Evolutionary conservation across 2,888 invertebrate genomes (phyloP), one percentile per base, ranked within the genome.

Genomic region (Dyspetes luteomarginatus): DNA sequence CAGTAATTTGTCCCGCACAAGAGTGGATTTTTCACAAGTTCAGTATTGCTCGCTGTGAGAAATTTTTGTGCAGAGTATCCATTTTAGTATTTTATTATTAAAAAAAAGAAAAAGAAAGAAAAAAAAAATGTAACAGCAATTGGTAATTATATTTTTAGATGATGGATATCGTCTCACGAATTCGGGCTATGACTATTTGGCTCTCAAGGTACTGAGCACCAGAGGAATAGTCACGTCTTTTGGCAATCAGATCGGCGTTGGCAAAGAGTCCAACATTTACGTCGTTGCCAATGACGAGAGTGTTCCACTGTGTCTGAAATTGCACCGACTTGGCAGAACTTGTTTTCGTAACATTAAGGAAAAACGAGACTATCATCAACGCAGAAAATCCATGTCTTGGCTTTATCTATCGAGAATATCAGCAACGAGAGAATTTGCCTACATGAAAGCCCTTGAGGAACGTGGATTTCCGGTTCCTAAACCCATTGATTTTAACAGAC

Each of bases 211-310:
- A 0, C 93, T 99, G 9, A 95, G 97, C 0, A 94, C 96, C 75
- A 94, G 97, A 36, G 95, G 96, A 79, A 94, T 96, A 0, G 94
- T 98, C 17, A 93, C 94, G 45, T 97, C 97, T 0, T 98, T 99
- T 91, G 99, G 99, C 12, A 99, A 98, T 92, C 99, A 99, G 93
- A 99, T 99, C 87, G 99, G 99, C 43, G 97, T 99, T 41, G 99
- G 99, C 52, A 99, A 99, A 92, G 99, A 99, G 92, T 99, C 99
- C 0, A 98, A 99, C 90, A 97, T 99, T 84, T 99, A 98, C 89
- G 95, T 96, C 52, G 98, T 98, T 0, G 96, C 95, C 1, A 95
- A 97, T 93, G 95, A 95, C 83, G 96, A 97, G 55, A 95, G 95
- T 0, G 94, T 95, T 79, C 95, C 97, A 28, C 92, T 97, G 28